Evolutionary conservation across 2,888 invertebrate species (phyloP), one percentile per base, ranked within the genome.

Genomic region (Tetanocera ferruginea): DNA sequence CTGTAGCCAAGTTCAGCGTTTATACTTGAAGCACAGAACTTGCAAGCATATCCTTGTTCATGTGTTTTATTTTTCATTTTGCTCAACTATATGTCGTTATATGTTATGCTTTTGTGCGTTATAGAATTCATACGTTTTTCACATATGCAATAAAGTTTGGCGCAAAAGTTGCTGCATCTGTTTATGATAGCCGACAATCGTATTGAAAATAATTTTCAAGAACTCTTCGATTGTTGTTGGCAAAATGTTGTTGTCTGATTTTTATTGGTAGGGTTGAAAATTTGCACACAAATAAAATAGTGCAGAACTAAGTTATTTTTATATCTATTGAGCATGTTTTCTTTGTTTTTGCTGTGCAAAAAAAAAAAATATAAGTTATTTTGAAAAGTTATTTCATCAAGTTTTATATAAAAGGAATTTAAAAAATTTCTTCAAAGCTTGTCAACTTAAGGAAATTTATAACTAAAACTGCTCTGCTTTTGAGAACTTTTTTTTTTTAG

Each of bases 11-110:
- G 19, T 55, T 55, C 19, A 5, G 55, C 55, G 8, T 14, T 52
- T 70, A 28, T n/a, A 51, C 28, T 71, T 55, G 60, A 64, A 49
- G n/a, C n/a, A n/a, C 51, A 78, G 79, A 72, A 78, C 78, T 80
- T 79, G 37, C 79, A 73, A 43, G 6, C 43, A 49, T 67, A 17
- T 60, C 25, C 28, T 37, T n/a, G 17, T n/a, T 57, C 23, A 6
- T 34, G 43, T 8, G 37, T 72, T 60, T 72, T 52, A 8, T 11
- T 14, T 66, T 31, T 17, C 60, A 8, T 17, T 52, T 14, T 17
- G 0, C n/a, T 69, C 25, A 60, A 8, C 11, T 73, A 25, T 49
- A 19, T 62, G 43, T 25, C 52, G 55, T 25, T 25, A 60, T 52
- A 51, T 76, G 76, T 76, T 60, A 49, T 57, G 57, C 70, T 76